Evolutionary conservation across 53 echinoderm and acorn worm genomes (phyloP).

Genomic region (Echinometra lucunter): DNA sequence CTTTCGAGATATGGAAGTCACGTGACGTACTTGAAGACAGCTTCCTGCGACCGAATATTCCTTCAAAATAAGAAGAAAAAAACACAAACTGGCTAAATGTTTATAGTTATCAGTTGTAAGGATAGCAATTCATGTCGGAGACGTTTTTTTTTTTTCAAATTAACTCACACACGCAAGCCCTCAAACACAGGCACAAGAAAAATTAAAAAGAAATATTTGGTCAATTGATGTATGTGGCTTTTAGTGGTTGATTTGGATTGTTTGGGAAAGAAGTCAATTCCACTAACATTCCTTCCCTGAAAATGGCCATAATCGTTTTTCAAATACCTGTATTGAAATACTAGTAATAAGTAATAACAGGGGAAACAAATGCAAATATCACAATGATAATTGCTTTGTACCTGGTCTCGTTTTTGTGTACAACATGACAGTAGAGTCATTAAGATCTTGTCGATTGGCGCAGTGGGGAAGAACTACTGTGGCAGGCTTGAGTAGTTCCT

Average conservation of each 20-base stretch:
- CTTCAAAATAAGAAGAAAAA: background rate
- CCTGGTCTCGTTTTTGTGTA: background rate
- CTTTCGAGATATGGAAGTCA: background rate
- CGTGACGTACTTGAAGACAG: background rate
- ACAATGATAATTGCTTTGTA: background rate
- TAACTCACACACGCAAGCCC: too few species aligned
- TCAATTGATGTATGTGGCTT: too few species aligned
- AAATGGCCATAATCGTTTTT: background rate
- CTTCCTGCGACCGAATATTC: background rate
- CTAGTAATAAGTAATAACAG: background rate
- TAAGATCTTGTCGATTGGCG: background rate
- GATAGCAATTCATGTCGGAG: too few species aligned
- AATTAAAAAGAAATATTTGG: too few species aligned
- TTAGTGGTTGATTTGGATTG: too few species aligned
- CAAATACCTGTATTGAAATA: background rate
- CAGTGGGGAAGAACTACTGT: background rate
- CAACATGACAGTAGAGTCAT: background rate
- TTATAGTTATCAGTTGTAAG: too few species aligned
- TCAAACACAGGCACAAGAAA: too few species aligned
- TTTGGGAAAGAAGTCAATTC: too few species aligned
- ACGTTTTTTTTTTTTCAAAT: too few species aligned
- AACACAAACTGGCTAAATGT: too few species aligned
- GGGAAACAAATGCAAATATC: background rate
- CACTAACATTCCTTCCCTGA: too few species aligned
- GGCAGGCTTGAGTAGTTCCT: constrained; percentile 1